Percentiles rank a stretch among this genome's conserved stretches.
These are phyloP conservation scores for Arctocebus calabarensis DNA, from an alignment of 2,797 vertebrate species.

Conservation along the genomic window DNA sequence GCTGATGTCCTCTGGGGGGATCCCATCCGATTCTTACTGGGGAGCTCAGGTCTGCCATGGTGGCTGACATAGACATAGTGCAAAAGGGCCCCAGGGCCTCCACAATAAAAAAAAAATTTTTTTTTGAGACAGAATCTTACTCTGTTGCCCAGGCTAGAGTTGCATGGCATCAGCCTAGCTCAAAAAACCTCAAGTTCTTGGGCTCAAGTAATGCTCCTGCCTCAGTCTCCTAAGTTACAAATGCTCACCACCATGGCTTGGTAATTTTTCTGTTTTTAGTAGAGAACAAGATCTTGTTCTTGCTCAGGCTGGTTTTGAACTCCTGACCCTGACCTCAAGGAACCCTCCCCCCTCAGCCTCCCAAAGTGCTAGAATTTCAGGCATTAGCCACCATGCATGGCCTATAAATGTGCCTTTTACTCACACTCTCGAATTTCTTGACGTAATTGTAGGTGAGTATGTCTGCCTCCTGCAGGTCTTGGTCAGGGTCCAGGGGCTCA, in stretches of 20 bases:
- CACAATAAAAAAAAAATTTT: too few relatives aligned
- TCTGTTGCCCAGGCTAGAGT: not conserved
- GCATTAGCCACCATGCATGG: not conserved
- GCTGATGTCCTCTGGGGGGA: not conserved
- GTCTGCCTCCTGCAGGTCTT: slow-evolving; percentile 97
- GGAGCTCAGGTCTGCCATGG: not conserved
- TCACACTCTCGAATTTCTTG: slow-evolving; percentile 97
- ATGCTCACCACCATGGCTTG: not conserved
- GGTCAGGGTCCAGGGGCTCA: slow-evolving; percentile 92
- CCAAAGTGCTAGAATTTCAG: not conserved
- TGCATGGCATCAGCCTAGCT: not conserved
- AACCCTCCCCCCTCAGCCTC: not conserved
- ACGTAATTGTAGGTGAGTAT: slow-evolving; percentile 97
- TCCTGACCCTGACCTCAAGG: not conserved
- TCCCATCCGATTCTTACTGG: accelerated
- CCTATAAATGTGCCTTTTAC: not conserved
- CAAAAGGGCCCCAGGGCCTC: not conserved
- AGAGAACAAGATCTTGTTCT: not conserved
- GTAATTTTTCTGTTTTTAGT: not conserved
- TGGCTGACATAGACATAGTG: not conserved
- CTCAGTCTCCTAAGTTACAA: not conserved
- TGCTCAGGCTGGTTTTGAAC: not conserved
- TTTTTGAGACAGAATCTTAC: not conserved
- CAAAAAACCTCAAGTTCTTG: too few relatives aligned
- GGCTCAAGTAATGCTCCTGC: not conserved